Evolutionary conservation across 1,140 invertebrate species (phyloP), one percentile per base, ranked within the genome.

Genomic region (Zaprionus ghesquierei): DNA sequence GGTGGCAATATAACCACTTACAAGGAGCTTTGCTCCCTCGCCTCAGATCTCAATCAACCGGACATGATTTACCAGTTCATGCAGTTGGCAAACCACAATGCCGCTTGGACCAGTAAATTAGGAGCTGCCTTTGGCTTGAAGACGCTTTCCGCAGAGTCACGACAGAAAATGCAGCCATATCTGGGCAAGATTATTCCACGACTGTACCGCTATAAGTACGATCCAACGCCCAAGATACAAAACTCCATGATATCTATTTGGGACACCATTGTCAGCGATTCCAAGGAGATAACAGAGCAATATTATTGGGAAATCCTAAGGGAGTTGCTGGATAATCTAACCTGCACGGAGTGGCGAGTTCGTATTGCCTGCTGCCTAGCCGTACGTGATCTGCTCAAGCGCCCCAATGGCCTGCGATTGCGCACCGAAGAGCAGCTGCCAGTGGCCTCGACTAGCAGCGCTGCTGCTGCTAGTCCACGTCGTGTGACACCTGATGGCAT

Each of bases 61-160:
- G 97, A 99, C 92, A 94, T 99, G 46, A 95, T 98, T 68, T 99
- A 99, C 92, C 97, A 97, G 92, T 99, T 99, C 90, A 97, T 99
- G 95, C 96, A 98, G 92, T 92, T 99, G 62, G 97, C 97, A 4
- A 98, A 98, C 93, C 96, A 98, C 85, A 98, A 98, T 93, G 95
- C 97, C 4, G 94, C 97, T 22, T 99, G 98, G 98, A 98, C 97
- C 81, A 98, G 97, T 1, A 97, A 97, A 92, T 95, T 95, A 94
- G 97, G 97, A 29, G 97, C 98, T 35, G 97, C 97, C 0, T 98
- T 98, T 93, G 97, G 97, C 2, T 97, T 98, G 91, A 95, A 96
- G 44, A 96, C 95, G 0, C 96, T 98, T 51, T 96, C 97, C 0
- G 93, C 94, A 50, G 94, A 96, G 77, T 97, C 97, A 6, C 96